Evolutionary conservation across 2,888 invertebrate species (phyloP).

Genomic region (Clitarchus hookeri): DNA sequence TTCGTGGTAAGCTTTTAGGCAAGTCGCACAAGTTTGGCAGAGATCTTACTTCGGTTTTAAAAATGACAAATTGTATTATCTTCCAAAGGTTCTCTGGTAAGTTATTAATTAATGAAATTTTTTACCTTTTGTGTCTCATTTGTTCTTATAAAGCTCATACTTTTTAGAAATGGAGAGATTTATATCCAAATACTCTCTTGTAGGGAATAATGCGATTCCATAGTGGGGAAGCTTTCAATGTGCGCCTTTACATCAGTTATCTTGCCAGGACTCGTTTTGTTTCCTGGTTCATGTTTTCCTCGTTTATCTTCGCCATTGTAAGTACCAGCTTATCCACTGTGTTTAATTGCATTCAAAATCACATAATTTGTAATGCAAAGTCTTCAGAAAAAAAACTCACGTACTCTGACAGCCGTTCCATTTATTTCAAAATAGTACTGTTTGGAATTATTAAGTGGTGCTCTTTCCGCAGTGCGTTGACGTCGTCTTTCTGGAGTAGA

Average conservation of each 20-base stretch:
- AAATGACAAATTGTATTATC: background rate
- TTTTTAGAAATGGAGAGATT: background rate
- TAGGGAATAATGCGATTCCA: background rate
- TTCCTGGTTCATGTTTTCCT: background rate
- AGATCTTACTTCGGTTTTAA: background rate
- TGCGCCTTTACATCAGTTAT: background rate
- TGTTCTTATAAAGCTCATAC: background rate
- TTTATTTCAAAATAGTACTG: background rate
- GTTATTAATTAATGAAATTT: background rate
- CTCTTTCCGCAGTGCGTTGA: too few relatives aligned
- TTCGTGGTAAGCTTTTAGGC: background rate
- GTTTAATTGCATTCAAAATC: conserved; percentile 9
- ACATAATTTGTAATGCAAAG: background rate
- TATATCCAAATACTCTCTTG: background rate
- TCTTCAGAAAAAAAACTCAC: background rate
- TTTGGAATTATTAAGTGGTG: too few relatives aligned
- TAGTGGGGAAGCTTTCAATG: conserved; percentile 12
- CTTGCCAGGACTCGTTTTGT: background rate
- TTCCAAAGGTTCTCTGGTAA: background rate
- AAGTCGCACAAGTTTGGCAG: background rate
- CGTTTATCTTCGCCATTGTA: background rate
- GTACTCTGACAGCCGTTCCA: background rate
- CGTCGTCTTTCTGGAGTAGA: too few relatives aligned
- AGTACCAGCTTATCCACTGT: background rate
- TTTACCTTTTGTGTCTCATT: background rate